Base-by-base conservation (phyloP, 2,113 vertebrate species). In the Poeciliopsis turrubarensis region DNA sequence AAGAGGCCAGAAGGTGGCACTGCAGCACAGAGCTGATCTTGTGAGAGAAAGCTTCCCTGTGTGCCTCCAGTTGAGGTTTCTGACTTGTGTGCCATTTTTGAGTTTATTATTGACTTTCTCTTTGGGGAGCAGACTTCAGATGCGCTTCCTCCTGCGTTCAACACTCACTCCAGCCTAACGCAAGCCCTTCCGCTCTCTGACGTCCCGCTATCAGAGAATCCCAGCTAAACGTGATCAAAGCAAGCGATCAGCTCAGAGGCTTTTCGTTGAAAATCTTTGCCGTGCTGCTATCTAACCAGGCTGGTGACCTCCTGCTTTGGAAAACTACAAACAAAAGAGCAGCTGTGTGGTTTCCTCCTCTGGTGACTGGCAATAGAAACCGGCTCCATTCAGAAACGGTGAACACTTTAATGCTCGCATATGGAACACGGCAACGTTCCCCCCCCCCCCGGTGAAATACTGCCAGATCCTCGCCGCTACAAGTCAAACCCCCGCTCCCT, bases 241-340 rank as follows among this genome's bases (percentile, higher is more conserved):
- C 81, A 25, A 79, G 87, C 78, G 80, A 86, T 85, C 79, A 83
- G 66, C 84, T 83, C 68, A 75, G 60, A 63, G 72, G 66, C 65
- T 75, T 71, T 71, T 80, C 70, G 79, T 72, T 73, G 71, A 87
- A 76, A 27, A 65, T 44, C 70, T 78, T 62, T 62, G 79, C 80
- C 47, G 68, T 13, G 72, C 73, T 29, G 67, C 71, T 92, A 82
- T 92, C 91, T 90, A 92, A 93, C 92, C 92, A 89, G 92, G 91
- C 75, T 68, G 54, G 75, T 83, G 88, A 88, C 80, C 79, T 86
- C 10, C 66, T 57, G 71, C 77, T 84, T 78, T 84, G 72, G 61
- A 80, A 84, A 90, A 83, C 83, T 74, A 73, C 79, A 71, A 87
- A 86, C 87, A 91, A 68, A 86, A 75, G 85, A 91, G 74, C 68